Base-by-base conservation (phyloP, 2,113 vertebrate genomes). In the Elanoides forficatus region DNA sequence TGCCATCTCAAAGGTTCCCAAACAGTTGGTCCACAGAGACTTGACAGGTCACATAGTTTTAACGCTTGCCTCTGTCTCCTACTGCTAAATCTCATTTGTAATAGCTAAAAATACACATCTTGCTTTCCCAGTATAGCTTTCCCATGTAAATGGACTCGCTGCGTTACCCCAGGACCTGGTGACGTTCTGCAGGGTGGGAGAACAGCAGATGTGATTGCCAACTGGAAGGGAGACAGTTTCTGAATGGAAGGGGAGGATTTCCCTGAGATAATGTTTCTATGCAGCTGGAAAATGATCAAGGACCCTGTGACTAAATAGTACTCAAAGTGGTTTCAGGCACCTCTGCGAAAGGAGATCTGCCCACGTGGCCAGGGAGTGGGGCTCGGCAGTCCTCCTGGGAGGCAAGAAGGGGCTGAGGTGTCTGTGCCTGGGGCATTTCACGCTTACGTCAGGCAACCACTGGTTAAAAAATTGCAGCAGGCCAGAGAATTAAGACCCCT, bases 71-170 rank as follows among this genome's bases (percentile, higher is more conserved):
- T 86, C 73, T 83, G 59, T 93, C 86, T 90, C 90, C 90, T 85
- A 91, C 88, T 89, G 82, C 34, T 90, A 86, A 86, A 82, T 59
- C 66, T 86, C 68, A 52, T 67, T 90, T 81, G 71, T 47, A 94
- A 88, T 83, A 82, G 29, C 87, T 93, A 95, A 95, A 97, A 97
- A 96, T 95, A 97, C 40, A 78, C 47, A 40, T 85, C 66, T 89
- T 87, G 53, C 60, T 95, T 95, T 95, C 89, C 89, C 17, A 30
- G 74, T 95, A 90, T 85, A 91, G 43, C 73, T 95, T 96, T 97
- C 96, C 95, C 96, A 90, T 93, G 93, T 94, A 94, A 95, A 94
- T 75, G 89, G 81, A 82, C 74, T 87, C 38, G 13, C 53, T 82
- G 78, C 18, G 0, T 91, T 95, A 84, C 95, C 94, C 89, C 86